phyloP scores from a whole-genome alignment of 2,113 vertebrate genomes.

The Xenus cinereus region DNA sequence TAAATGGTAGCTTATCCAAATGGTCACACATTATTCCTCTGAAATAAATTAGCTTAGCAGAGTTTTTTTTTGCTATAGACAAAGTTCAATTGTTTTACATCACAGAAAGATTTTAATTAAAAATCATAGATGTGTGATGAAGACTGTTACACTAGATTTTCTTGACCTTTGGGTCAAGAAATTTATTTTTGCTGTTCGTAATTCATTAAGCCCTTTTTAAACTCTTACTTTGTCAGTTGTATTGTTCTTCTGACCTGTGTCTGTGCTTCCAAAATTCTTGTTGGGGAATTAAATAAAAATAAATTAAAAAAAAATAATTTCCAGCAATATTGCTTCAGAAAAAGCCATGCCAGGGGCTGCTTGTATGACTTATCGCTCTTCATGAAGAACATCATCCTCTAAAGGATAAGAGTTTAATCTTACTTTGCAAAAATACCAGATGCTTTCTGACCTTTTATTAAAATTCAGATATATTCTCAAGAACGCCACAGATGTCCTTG shows the following conservation, averaged over 20 bases:
- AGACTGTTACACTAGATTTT: background rate
- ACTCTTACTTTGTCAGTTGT: background rate
- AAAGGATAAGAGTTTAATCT: background rate
- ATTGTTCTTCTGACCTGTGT: background rate
- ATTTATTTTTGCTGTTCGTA: background rate
- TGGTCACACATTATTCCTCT: background rate
- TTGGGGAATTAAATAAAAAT: background rate
- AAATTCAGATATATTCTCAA: background rate
- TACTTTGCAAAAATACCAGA: background rate
- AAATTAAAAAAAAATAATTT: background rate
- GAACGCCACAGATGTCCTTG: background rate
- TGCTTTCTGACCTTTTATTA: background rate
- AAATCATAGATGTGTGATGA: background rate
- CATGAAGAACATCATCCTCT: background rate
- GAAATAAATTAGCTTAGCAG: background rate
- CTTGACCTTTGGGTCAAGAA: background rate
- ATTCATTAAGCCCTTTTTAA: background rate
- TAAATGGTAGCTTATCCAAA: background rate
- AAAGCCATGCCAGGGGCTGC: background rate
- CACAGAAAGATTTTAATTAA: conserved; percentile 28
- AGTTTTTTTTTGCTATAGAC: background rate
- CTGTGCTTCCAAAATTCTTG: background rate
- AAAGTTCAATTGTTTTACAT: conserved; percentile 7
- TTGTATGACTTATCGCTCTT: background rate
- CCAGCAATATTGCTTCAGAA: background rate